Evolutionary conservation across 2,888 invertebrate species (phyloP), one percentile per base, ranked within the genome.

Genomic region (Leptodirus hochenwartii): DNA sequence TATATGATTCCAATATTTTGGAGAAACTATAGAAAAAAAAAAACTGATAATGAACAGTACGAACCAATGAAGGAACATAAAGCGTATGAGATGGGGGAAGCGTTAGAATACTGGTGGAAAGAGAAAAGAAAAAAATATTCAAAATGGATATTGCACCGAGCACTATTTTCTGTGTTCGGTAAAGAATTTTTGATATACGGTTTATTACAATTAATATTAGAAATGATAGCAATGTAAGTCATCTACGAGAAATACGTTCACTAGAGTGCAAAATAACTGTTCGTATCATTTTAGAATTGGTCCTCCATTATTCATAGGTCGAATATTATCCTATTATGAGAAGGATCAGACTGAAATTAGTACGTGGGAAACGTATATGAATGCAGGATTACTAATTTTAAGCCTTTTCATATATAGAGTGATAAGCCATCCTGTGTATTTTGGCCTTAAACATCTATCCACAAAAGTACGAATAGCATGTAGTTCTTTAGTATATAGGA

Each of bases 391-490:
- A 3, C 69, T 85, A 24, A 66, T 82, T 13, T 8, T 43, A 15
- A 39, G 41, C 20, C 40, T 52, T 23, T 5, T 49, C 6, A 23
- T 48, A 4, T 49, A 51, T 31, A 39, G 45, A 9, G 33, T 52
- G 8, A 34, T 51, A 16, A 42, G 42, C n/a, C 54, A 96, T 58
- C 87, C 88, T 0, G 82, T 81, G 47, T 84, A 91, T 74, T 74
- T 90, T 68, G 77, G 74, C 13, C 69, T 81, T 12, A 62, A 78
- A 36, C 78, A 82, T 45, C 68, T 80, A 53, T 81, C 87, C 29
- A 80, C 85, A 81, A 74, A 80, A 53, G 66, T 85, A 51, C 61
- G 87, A 9, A 69, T 88, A 1, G 78, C 82, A 1, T 76, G 79
- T 47, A 81, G 84, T 45, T 74, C 81, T 1, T 59, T 88, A 15